Conservation (phyloP, 2,113 vertebrate genomes). For the Antechinus stuartii region DNA sequence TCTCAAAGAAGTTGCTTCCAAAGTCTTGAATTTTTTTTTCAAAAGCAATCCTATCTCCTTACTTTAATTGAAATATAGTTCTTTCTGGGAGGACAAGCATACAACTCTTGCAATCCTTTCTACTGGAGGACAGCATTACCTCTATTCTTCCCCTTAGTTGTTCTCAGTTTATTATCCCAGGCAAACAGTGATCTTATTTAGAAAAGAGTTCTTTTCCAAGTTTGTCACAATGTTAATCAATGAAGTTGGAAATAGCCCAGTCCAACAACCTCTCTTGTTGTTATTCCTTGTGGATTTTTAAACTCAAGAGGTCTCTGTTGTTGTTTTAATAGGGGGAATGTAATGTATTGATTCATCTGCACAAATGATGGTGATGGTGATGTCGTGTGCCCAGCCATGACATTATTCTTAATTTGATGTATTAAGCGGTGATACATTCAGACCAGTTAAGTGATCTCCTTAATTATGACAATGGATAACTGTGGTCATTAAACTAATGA, state of each 20-base stretch:
- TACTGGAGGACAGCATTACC: not conserved
- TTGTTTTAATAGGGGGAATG: slow-evolving; percentile 61
- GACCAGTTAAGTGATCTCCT: slow-evolving; percentile 72
- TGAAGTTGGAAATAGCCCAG: not conserved
- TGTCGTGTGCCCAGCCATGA: slow-evolving; percentile 65
- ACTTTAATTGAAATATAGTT: not conserved
- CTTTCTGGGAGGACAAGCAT: not conserved
- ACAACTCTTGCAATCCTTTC: not conserved
- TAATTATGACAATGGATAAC: slow-evolving; percentile 80
- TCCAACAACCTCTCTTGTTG: not conserved
- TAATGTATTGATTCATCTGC: slow-evolving; percentile 68
- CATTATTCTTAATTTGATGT: slow-evolving; percentile 74
- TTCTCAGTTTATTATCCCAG: not conserved
- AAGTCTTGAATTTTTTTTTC: not conserved
- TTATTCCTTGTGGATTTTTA: slow-evolving; percentile 40
- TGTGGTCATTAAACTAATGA: slow-evolving; percentile 79
- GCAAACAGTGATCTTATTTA: not conserved
- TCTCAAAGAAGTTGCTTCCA: not conserved
- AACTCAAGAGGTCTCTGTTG: not conserved
- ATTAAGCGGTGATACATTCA: slow-evolving; percentile 67
- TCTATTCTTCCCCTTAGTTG: not conserved
- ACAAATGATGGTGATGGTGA: slow-evolving; percentile 66
- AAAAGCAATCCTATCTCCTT: not conserved
- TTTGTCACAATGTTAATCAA: not conserved
- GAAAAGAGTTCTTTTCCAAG: not conserved